These are phyloP conservation scores for Erpornis zantholeuca DNA, from an alignment of 2,113 vertebrate species.

Conservation along the genomic window DNA sequence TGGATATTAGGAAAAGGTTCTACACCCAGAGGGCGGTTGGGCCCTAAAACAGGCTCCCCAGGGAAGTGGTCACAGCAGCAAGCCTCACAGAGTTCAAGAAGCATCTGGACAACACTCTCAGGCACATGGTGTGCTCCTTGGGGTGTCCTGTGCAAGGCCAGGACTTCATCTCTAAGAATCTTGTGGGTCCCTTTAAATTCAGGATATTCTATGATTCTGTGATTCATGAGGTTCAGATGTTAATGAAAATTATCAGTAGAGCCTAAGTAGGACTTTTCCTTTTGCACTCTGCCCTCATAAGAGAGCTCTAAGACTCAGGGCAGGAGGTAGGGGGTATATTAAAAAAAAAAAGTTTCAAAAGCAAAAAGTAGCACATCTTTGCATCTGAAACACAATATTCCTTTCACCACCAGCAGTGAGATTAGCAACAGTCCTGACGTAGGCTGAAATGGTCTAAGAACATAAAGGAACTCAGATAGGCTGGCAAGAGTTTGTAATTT, in stretches of 20 bases:
- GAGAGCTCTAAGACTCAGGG: accelerated
- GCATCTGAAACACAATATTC: background rate
- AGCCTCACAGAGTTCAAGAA: background rate
- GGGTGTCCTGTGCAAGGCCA: background rate
- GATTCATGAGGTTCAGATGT: background rate
- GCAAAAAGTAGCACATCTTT: background rate
- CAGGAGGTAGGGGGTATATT: background rate
- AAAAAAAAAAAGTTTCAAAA: background rate
- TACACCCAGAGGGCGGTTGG: background rate
- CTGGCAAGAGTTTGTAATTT: background rate
- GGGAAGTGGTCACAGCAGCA: background rate
- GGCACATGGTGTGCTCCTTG: background rate
- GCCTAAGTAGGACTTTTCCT: background rate
- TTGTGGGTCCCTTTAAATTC: background rate
- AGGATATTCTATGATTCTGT: background rate
- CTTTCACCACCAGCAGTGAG: background rate
- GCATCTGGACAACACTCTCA: background rate
- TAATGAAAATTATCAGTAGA: background rate
- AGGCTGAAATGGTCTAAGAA: background rate
- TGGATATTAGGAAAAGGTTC: background rate
- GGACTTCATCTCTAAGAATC: background rate
- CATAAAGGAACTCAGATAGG: background rate
- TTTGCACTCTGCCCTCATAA: background rate
- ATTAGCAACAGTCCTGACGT: background rate
- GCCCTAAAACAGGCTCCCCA: background rate